phyloP scores from a whole-genome alignment of 1,140 invertebrate species.

The Planococcus citri region DNA sequence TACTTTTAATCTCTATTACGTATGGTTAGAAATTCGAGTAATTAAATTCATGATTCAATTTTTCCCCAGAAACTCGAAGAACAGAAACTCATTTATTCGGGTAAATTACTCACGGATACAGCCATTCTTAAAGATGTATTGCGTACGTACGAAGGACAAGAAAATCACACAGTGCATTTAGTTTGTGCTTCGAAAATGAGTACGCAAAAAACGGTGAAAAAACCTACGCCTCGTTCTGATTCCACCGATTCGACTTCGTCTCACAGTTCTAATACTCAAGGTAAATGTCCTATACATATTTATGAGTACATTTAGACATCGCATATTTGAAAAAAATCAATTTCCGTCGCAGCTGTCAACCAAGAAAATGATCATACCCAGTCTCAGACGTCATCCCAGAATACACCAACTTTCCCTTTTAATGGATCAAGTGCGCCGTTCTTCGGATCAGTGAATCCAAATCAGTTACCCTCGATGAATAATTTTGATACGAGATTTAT shows the following conservation, averaged over 20 bases:
- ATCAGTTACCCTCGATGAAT: background rate
- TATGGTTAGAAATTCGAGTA: too few relatives aligned
- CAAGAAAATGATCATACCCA: background rate
- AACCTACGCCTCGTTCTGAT: background rate
- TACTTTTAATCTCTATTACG: conserved; percentile 27
- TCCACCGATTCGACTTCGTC: background rate
- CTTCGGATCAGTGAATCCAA: background rate
- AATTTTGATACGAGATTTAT: background rate
- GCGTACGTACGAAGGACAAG: conserved; percentile 53
- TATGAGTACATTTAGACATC: background rate
- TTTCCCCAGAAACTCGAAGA: conserved; percentile 51
- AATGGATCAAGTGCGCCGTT: background rate
- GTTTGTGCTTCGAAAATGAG: conserved; percentile 45
- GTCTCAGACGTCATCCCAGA: background rate
- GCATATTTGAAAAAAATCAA: background rate
- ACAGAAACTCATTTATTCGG: conserved; percentile 82
- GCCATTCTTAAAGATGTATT: conserved; percentile 66
- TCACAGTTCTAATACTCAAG: background rate
- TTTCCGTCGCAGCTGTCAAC: background rate
- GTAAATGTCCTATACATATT: background rate
- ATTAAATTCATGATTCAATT: conserved; percentile 8
- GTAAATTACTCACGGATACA: conserved; percentile 66
- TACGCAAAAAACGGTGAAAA: background rate
- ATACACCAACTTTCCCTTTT: background rate
- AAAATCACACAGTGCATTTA: conserved; percentile 66